Percentiles rank a stretch among this genome's conserved stretches.
These are phyloP conservation scores for Temnopleurus reevesii DNA, from an alignment of 53 echinoderm and acorn worm species.

Conservation along the genomic window DNA sequence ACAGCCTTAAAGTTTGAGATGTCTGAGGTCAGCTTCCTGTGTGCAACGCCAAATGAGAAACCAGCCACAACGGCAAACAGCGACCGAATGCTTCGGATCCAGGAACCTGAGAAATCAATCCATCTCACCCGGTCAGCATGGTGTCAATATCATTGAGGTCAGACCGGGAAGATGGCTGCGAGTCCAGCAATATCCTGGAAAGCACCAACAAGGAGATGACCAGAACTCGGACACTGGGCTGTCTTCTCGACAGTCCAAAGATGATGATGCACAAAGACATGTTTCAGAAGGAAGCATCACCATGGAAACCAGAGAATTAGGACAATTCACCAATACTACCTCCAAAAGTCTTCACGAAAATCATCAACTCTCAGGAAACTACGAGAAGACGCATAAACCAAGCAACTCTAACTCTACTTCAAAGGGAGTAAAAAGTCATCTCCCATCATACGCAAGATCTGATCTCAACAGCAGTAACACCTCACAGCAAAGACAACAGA, in stretches of 20 bases:
- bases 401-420: background rate
- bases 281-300: slow-evolving; percentile 18
- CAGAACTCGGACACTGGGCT: background rate
- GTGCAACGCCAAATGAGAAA: slow-evolving; percentile 10
- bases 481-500: background rate
- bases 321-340: background rate
- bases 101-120: slow-evolving; percentile 6
- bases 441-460: background rate
- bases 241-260: background rate
- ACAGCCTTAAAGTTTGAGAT: background rate
- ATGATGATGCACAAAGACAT: background rate
- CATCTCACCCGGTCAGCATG: slow-evolving; percentile 10
- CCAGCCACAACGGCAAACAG: background rate
- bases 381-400: background rate
- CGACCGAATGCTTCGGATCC: background rate
- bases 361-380: slow-evolving; percentile 21
- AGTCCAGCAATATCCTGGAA: slow-evolving; percentile 60
- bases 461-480: background rate
- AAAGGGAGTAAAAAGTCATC: background rate
- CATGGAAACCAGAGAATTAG: slow-evolving; percentile 2
- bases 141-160: slow-evolving; percentile 38
- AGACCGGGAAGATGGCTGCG: slow-evolving; percentile 81
- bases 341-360: background rate
- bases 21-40: background rate
- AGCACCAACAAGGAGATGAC: slow-evolving; percentile 37